These are phyloP conservation scores for Catharus minimus DNA, from an alignment of 2,113 vertebrate genomes.

Conservation along the genomic window DNA sequence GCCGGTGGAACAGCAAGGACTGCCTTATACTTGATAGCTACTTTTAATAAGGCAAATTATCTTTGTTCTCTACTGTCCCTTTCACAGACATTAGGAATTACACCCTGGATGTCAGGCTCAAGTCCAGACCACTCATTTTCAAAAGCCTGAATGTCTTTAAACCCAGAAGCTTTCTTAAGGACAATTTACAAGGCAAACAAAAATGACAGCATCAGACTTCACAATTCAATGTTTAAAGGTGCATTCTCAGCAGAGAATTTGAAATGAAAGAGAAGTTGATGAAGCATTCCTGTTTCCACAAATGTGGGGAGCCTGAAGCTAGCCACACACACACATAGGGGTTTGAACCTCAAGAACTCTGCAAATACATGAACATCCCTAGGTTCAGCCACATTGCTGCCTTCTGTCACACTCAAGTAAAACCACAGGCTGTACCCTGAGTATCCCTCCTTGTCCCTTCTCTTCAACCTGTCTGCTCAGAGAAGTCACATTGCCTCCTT, in stretches of 20 bases:
- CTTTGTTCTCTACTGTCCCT: background rate
- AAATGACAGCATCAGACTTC: background rate
- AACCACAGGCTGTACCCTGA: background rate
- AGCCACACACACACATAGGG: background rate
- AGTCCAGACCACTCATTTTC: background rate
- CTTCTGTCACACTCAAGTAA: background rate
- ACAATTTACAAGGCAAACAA: background rate
- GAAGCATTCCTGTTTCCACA: background rate
- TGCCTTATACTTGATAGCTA: background rate
- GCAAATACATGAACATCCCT: background rate
- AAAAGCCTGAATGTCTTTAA: background rate
- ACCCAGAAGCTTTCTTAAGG: background rate
- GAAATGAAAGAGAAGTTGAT: background rate
- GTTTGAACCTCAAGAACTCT: background rate
- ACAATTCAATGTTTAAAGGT: background rate
- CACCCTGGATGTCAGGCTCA: background rate
- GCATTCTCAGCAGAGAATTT: background rate
- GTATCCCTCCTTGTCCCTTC: background rate
- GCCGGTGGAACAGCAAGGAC: background rate
- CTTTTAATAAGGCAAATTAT: background rate
- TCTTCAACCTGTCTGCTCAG: background rate
- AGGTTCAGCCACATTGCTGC: background rate
- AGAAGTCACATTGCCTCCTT: background rate
- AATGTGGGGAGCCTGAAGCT: background rate
- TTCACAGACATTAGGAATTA: background rate